Evolutionary conservation across 1,140 invertebrate genomes (phyloP), one percentile per base, ranked within the genome.

Genomic region (Panagrolaimus sp.): DNA sequence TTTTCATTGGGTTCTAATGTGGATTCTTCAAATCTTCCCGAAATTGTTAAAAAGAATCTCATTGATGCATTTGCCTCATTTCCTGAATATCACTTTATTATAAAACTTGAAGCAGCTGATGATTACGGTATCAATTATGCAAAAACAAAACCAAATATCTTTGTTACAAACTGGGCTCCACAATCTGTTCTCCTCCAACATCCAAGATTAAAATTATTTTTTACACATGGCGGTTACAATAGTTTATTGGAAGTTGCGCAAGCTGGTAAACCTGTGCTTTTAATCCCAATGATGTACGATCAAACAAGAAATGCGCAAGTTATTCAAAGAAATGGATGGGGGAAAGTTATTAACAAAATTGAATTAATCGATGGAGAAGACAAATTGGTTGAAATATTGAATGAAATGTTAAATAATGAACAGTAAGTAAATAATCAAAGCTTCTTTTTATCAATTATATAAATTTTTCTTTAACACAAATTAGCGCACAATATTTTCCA

Each of bases 141-240:
- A 20, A 57, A 57, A 20, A 57, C 20, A 11, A 27, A 20, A 8
- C 51, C 51, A 2, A 57, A 57, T 57, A 27, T 57, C 9, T 57
- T 25, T 16, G n/a, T 57, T 5, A 57, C 51, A 11, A 57, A 20
- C 4, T 57, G 51, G 51, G 51, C 51, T 0, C 51, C 51, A 57
- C 51, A 57, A 27, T 27, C 51, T 25, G 13, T 27, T 57, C n/a
- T 57, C 3, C 51, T 57, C n/a, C 51, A 27, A 9, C 74, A 75
- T 61, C 53, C 71, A 5, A 44, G 68, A 16, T 47, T 70, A 20
- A 67, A 66, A 42, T 51, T 78, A 45, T 78, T 78, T 64, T 69
- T 78, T 31, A 79, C 74, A 4, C 76, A 78, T 68, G 73, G 66
- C 62, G 76, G 76, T 11, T 79, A 75, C 62, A 78, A 76, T 68